phyloP scores from a whole-genome alignment of 2,888 invertebrate species.

The Tachina grossa region DNA sequence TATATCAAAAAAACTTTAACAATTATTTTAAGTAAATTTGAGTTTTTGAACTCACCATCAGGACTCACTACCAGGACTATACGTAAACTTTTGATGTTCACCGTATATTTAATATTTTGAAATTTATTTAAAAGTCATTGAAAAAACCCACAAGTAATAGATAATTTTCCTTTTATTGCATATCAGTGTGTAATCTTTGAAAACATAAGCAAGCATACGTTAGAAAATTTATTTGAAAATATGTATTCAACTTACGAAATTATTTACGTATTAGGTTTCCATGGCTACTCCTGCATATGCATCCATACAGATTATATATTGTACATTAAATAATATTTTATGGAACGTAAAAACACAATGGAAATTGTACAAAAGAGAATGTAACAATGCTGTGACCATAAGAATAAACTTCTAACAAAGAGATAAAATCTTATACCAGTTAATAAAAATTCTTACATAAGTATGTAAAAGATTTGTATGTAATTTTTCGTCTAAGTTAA shows the following conservation, averaged over 20 bases:
- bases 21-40: too few species aligned
- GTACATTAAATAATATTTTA: slow-evolving; percentile 19
- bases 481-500: slow-evolving; percentile 3
- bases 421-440: slow-evolving; percentile 37
- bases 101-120: too few species aligned
- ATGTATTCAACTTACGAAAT: not conserved
- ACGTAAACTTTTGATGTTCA: too few species aligned
- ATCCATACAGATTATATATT: not conserved
- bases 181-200: not conserved
- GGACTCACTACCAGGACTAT: too few species aligned
- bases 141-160: too few species aligned
- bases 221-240: not conserved
- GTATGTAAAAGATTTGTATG: slow-evolving; percentile 11
- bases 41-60: too few species aligned
- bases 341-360: slow-evolving; percentile 13
- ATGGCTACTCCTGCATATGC: not conserved
- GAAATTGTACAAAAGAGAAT: slow-evolving; percentile 12
- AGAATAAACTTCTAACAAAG: slow-evolving; percentile 38
- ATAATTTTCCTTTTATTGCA: too few species aligned
- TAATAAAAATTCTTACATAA: slow-evolving; percentile 48
- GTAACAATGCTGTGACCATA: slow-evolving; percentile 33
- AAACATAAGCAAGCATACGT: not conserved
- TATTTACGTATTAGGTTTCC: not conserved
- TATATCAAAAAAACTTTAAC: too few species aligned
- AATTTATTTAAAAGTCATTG: too few species aligned